These are phyloP conservation scores for Daboia siamensis DNA, from an alignment of 2,113 vertebrate genomes.

Conservation along the genomic window DNA sequence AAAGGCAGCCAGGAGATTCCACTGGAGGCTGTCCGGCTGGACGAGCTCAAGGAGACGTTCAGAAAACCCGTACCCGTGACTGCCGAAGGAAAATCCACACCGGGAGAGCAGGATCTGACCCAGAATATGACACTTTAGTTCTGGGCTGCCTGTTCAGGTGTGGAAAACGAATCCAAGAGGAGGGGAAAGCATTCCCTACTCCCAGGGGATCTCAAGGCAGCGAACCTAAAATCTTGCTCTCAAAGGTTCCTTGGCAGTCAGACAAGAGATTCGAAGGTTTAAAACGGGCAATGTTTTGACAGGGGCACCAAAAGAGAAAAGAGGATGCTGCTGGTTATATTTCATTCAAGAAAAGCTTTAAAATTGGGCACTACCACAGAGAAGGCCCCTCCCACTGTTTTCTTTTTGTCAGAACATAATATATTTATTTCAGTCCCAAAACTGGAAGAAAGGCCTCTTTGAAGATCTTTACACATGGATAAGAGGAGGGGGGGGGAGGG, in stretches of 20 bases:
- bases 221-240: background rate
- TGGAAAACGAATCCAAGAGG: background rate
- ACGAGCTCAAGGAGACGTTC: background rate
- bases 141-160: background rate
- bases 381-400: background rate
- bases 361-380: background rate
- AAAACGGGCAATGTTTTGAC: background rate
- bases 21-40: background rate
- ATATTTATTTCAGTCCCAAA: background rate
- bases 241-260: background rate
- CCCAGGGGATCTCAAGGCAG: background rate
- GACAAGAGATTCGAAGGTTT: background rate
- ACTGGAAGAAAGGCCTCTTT: background rate
- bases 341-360: background rate
- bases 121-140: background rate
- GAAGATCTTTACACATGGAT: background rate
- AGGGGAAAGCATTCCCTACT: background rate
- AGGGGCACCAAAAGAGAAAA: background rate
- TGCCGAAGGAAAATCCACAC: background rate
- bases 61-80: background rate
- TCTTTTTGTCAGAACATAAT: background rate
- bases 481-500: background rate
- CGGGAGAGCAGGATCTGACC: background rate
- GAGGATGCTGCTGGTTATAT: background rate
- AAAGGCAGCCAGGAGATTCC: conserved; percentile 2